Base-by-base conservation (phyloP, 2,113 vertebrate genomes). In the Polypterus bichir region DNA sequence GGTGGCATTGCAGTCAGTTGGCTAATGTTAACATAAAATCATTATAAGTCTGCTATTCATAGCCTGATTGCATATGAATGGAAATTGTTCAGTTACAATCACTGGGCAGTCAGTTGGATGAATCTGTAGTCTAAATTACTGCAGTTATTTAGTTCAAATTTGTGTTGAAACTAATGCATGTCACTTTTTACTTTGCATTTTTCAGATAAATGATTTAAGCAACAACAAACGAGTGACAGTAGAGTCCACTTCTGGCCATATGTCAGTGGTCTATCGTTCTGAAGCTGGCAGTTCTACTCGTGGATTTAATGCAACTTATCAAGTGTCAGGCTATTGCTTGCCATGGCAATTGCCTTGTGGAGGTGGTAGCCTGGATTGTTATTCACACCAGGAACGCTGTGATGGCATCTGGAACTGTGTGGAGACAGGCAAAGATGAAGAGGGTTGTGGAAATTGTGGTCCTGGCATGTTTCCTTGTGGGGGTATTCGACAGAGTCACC, bases 301-400 rank as follows among this genome's bases (percentile, higher is more conserved):
- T 1, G 89, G 89, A 5, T 93, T 93, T 66, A 93, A 92, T 0
- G 91, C 91, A 10, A 93, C 92, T 0, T 94, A 92, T 75, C 88
- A 88, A 0, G 89, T 94, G 0, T 77, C 74, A 0, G 88, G 84
- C 49, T 94, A 92, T 80, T 94, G 91, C 59, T 80, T 90, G 4
- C 91, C 91, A 0, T 89, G 88, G 89, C 87, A 90, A 52, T 82
- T 80, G 3, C 87, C 87, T 2, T 93, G 91, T 0, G 83, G 88
- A 1, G 87, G 89, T n/a, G 68, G 86, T 0, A 74, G 81, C 0
- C 81, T 85, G 1, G 77, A 81, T 0, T 91, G 90, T 75, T 90
- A 76, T 68, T 83, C 80, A 4, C 76, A 81, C 3, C 86, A 89
- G 66, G 84, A 88, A 61, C 83, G 75, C 49, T 92, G 91, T 0